Evolutionary conservation across 2,797 vertebrate species (phyloP), one percentile per base, ranked within the genome.

Genomic region (Lithobates sylvaticus): DNA sequence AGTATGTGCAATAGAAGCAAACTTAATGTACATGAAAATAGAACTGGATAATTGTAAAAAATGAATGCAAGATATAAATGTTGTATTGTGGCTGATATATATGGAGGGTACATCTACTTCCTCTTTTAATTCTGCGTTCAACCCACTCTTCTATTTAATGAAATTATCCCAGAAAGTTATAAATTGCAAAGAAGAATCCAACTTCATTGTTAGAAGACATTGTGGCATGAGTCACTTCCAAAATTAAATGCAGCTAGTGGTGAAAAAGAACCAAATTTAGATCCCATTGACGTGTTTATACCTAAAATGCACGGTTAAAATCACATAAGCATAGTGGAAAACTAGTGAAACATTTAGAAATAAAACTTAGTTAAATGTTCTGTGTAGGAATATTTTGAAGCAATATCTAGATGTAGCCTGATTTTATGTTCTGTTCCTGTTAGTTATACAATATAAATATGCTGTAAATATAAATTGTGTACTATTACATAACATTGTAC

Each of bases 181-280:
- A 78, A 39, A 78, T 78, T 78, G 76, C 61, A 67, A 79, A 26
- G 44, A 79, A 79, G 64, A 26, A 68, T 79, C 77, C 27, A 39
- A 68, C 10, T 79, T 68, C 77, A 69, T 79, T 79, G 77, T 69
- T 79, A 69, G 34, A 29, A 79, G 64, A 79, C 77, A 68, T 69
- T 64, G 29, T 47, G 77, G 77, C 64, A 79, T 79, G 77, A 79
- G 77, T 79, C 64, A 69, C 39, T 79, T 79, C 64, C 65, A 69
- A 65, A 79, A 79, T 79, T 69, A 79, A 79, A 79, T 47, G 29
- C 64, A 15, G 61, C 61, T 23, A 68, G 77, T 79, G 29, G 39
- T 21, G 64, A 79, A 69, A 47, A 44, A 44, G 64, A 44, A 65
- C 64, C 77, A 79, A 69, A 69, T 47, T 47, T 79, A 79, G 64